Percentiles rank a stretch among this genome's conserved stretches.
Conservation (phyloP, 2,888 invertebrate genomes). For the Cephus sareptanus region DNA sequence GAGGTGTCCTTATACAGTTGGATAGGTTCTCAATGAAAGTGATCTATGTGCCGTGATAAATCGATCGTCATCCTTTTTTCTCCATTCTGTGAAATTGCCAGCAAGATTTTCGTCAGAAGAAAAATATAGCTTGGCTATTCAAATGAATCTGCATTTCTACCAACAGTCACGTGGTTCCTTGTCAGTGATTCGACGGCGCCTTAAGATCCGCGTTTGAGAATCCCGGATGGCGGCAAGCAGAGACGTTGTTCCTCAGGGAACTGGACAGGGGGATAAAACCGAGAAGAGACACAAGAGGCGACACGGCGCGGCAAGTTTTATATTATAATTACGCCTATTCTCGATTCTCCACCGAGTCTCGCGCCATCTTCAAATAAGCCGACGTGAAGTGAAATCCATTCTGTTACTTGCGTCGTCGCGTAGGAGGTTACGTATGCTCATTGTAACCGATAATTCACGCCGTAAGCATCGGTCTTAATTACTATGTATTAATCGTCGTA, state of each 20-base stretch:
- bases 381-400: background rate
- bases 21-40: background rate
- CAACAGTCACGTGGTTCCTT: background rate
- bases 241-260: slow-evolving; percentile 48
- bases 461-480: background rate
- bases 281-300: slow-evolving; percentile 46
- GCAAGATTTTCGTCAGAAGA: background rate
- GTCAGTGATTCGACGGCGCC: background rate
- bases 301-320: slow-evolving; percentile 55
- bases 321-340: slow-evolving; percentile 60
- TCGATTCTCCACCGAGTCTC: slow-evolving; percentile 32
- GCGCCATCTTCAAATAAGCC: slow-evolving; percentile 18
- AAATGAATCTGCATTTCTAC: background rate
- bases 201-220: slow-evolving; percentile 28
- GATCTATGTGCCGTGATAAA: background rate
- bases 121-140: background rate
- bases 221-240: slow-evolving; percentile 36
- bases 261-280: slow-evolving; percentile 45
- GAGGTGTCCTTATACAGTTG: slow-evolving; percentile 12
- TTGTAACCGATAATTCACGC: background rate
- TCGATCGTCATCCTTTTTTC: background rate
- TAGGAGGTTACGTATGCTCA: background rate
- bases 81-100: background rate
- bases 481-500: background rate
- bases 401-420: background rate